Evolutionary conservation across 2,113 vertebrate species (phyloP), one percentile per base, ranked within the genome.

Genomic region (Crotalus viridis): DNA sequence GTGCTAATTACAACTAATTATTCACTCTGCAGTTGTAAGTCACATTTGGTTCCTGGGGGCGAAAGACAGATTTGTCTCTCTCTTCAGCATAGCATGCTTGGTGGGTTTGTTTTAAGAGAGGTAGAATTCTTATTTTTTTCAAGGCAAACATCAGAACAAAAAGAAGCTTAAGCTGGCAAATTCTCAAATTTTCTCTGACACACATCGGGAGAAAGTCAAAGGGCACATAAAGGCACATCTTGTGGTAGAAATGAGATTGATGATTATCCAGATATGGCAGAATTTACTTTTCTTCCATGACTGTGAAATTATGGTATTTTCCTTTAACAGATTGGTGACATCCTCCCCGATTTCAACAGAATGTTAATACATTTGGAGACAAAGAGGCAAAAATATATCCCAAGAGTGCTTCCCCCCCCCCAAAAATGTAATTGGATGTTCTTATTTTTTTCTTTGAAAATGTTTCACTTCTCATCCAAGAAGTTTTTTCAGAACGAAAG

Each of bases 1-100:
- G 94, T 94, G 96, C 97, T 97, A 97, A 97, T 97, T 97, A 97
- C 96, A 96, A 97, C 97, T 97, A 97, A 97, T 97, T 97, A 97
- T 97, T 97, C 97, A 97, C 97, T 97, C 97, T 96, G 97, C 97
- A 96, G 97, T 97, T 97, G 97, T 96, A 97, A 97, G 96, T 96
- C 95, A 96, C 94, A 90, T 96, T 96, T 51, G 88, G 96, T 97
- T 97, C 97, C 97, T 89, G 90, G 94, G 97, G 97, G 97, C 90
- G 85, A 92, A 96, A 46, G 94, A 93, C 92, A 96, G 95, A 97
- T 96, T 96, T 96, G 96, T 97, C 97, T 97, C 95, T 97, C 61
- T 69, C 95, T 96, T 92, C 56, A 87, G 90, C 0, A 0, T 91
- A 91, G 89, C 5, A 2, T 52, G 22, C 90, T 96, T 96, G 1